A percentile compares a stretch with the other conserved stretches of the same genome.
Conservation (phyloP, 2,888 invertebrate species). For the Iselma pallidipennis region DNA sequence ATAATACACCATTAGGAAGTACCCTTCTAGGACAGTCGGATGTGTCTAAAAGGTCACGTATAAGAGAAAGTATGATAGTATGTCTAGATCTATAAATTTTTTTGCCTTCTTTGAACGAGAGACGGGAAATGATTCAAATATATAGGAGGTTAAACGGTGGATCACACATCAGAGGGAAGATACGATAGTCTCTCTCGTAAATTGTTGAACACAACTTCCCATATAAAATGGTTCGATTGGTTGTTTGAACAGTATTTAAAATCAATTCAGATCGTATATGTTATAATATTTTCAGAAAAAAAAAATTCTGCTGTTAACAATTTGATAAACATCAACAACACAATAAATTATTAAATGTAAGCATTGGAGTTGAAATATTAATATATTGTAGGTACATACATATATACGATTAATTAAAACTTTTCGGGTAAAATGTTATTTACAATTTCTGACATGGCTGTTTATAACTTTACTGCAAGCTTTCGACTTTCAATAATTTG, state of each 20-base stretch:
- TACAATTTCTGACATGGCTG: no score
- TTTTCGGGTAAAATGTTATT: no score
- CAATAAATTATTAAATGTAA: no score
- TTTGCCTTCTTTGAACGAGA: no score
- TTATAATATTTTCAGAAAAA: constrained; percentile 10
- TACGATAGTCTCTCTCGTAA: constrained; percentile 29
- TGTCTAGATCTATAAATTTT: constrained; percentile 10
- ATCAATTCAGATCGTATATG: constrained; percentile 8
- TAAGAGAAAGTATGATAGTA: constrained; percentile 10
- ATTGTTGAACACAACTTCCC: constrained; percentile 30
- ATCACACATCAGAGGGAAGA: constrained; percentile 32
- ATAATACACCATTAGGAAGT: no score
- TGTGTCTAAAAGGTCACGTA: constrained; percentile 7
- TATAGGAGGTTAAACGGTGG: constrained; percentile 9
- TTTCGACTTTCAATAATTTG: no score
- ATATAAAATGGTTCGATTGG: constrained; percentile 32
- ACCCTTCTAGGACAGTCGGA: background rate
- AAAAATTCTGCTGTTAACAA: background rate
- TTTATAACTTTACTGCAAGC: no score
- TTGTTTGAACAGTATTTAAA: constrained; percentile 18
- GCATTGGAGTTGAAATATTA: no score
- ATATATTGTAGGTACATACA: no score
- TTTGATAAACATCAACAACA: background rate
- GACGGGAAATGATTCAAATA: constrained; percentile 15
- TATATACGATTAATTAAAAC: no score